Conservation (phyloP, 2,797 vertebrate genomes). For the Apodemus agrarius region DNA sequence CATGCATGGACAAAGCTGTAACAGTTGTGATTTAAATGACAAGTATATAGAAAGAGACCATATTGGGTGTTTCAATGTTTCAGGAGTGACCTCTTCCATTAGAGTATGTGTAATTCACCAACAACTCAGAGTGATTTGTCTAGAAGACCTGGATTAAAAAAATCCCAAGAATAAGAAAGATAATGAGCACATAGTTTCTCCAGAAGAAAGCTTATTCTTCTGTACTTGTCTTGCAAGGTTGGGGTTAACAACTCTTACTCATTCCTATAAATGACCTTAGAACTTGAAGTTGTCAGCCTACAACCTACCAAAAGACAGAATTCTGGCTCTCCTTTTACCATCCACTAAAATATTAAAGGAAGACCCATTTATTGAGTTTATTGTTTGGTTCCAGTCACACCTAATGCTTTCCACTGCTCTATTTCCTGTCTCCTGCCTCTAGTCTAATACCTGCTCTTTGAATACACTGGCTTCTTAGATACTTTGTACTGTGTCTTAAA, state of each 20-base stretch:
- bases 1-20: conserved; percentile 59
- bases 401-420: not conserved
- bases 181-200: not conserved
- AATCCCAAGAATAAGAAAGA: not conserved
- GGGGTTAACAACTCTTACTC: not conserved
- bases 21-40: conserved; percentile 67
- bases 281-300: not conserved
- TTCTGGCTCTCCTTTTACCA: not conserved
- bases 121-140: not conserved
- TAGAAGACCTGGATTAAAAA: conserved; percentile 29
- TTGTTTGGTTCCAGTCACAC: conserved; percentile 1
- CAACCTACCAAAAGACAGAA: not conserved
- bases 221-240: not conserved
- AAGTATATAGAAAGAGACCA: conserved; percentile 33
- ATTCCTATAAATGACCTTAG: not conserved
- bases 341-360: not conserved
- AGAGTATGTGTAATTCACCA: not conserved
- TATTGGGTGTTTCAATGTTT: conserved; percentile 34
- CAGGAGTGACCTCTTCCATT: conserved; percentile 42
- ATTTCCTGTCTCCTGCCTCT: not conserved
- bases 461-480: not conserved
- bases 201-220: not conserved
- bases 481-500: not conserved
- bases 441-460: not conserved
- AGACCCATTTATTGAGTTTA: not conserved